phyloP scores from a whole-genome alignment of 2,797 vertebrate species.

The Oceanodroma leucorhoa region DNA sequence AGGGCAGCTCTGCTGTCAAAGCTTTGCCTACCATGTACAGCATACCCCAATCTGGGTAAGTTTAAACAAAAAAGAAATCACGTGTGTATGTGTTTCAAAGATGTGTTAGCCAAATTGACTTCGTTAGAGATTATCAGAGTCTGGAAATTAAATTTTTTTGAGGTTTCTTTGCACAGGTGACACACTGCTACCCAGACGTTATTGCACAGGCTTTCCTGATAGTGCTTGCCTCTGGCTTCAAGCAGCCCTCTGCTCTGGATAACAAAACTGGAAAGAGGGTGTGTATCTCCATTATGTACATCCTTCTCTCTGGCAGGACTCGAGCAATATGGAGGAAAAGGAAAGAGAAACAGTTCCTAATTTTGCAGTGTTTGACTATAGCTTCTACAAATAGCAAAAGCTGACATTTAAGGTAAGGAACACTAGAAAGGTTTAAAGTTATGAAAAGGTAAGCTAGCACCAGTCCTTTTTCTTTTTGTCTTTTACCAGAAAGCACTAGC shows the following conservation, averaged over 20 bases:
- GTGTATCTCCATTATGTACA: background rate
- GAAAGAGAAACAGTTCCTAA: background rate
- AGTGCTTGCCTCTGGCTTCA: background rate
- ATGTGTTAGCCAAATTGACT: background rate
- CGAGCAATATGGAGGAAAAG: rapidly evolving
- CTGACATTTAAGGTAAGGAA: background rate
- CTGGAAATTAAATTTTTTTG: background rate
- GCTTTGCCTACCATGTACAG: background rate
- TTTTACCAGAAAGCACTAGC: background rate
- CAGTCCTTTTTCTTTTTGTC: background rate
- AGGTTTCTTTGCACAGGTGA: background rate
- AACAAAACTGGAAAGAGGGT: background rate
- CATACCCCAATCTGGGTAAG: background rate
- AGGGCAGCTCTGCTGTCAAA: background rate
- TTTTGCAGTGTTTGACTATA: background rate
- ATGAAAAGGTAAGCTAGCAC: background rate
- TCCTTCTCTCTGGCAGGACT: background rate
- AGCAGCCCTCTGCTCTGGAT: background rate
- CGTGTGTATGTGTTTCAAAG: background rate
- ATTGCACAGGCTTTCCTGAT: background rate
- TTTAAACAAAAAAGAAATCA: background rate
- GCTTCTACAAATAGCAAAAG: background rate
- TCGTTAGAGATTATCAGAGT: background rate
- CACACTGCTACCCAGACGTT: background rate
- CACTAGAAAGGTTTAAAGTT: background rate